phyloP scores from a whole-genome alignment of 2,113 vertebrate genomes.

The Macroglossus sobrinus region DNA sequence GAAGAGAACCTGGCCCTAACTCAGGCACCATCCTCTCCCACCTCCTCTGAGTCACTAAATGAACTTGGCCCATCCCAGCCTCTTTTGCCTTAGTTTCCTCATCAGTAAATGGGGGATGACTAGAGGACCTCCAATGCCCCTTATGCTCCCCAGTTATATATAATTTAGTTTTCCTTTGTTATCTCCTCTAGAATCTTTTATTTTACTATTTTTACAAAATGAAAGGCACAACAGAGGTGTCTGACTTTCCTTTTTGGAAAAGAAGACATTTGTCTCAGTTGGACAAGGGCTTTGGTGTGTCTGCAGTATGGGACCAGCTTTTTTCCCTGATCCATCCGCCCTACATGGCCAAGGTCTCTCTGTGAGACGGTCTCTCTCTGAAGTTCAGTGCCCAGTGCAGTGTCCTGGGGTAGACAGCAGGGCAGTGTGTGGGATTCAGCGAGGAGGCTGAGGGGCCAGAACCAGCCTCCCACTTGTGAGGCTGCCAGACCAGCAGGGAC shows the following conservation, averaged over 20 bases:
- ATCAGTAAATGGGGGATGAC: background rate
- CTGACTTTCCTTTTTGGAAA: background rate
- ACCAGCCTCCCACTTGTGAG: background rate
- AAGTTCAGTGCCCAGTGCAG: background rate
- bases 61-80: background rate
- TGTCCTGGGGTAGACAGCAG: background rate
- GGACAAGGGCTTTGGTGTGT: background rate
- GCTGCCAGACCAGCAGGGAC: background rate
- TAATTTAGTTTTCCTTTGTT: background rate
- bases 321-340: background rate
- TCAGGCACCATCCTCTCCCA: background rate
- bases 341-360: background rate
- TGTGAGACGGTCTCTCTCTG: background rate
- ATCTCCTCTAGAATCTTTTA: background rate
- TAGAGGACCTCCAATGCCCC: background rate
- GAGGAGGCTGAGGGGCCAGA: background rate
- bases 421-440: background rate
- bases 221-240: background rate
- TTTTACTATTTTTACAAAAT: constrained; percentile 8
- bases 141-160: background rate
- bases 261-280: background rate
- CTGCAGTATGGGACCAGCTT: background rate
- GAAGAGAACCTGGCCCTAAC: too few relatives aligned
- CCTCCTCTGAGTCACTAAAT: background rate
- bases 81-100: background rate